Conservation (phyloP, 1,140 invertebrate species). For the Bombus picipes region DNA sequence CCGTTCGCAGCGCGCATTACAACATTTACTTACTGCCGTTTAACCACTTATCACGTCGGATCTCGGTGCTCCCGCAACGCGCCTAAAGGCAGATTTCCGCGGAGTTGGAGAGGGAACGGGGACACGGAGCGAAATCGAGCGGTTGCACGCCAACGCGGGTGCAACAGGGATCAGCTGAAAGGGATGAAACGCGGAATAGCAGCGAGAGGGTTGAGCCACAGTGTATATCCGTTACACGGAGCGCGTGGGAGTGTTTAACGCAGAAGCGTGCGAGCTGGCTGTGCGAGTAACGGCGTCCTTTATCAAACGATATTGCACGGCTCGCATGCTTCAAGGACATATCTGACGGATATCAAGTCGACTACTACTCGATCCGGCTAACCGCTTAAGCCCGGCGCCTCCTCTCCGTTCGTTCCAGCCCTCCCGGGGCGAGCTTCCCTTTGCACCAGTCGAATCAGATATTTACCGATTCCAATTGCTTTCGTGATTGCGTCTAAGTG, state of each 20-base stretch:
- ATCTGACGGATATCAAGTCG: conserved; percentile 68
- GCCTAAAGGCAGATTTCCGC: conserved; percentile 66
- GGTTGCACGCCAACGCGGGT: conserved; percentile 31
- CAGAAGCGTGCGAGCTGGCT: conserved; percentile 46
- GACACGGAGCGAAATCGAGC: conserved; percentile 27
- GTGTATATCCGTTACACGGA: conserved; percentile 63
- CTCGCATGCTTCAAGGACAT: conserved; percentile 71
- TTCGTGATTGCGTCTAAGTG: conserved; percentile 71
- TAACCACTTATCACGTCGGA: conserved; percentile 72
- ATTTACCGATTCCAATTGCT: conserved; percentile 73
- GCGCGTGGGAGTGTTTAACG: conserved; percentile 60
- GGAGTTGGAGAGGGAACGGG: background rate
- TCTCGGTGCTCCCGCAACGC: conserved; percentile 57
- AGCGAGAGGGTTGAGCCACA: background rate
- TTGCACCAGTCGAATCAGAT: conserved; percentile 56
- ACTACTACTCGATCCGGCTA: conserved; percentile 65
- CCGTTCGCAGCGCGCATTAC: conserved; percentile 48
- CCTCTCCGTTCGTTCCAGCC: conserved; percentile 28
- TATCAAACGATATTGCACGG: conserved; percentile 55
- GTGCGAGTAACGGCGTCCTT: conserved; percentile 54
- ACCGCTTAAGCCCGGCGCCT: conserved; percentile 55
- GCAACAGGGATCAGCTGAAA: conserved; percentile 53
- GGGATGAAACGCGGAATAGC: conserved; percentile 26
- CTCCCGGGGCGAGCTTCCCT: conserved; percentile 40
- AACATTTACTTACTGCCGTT: conserved; percentile 70